Conservation (phyloP, 1,140 invertebrate genomes). For the Acromyrmex charruanus region DNA sequence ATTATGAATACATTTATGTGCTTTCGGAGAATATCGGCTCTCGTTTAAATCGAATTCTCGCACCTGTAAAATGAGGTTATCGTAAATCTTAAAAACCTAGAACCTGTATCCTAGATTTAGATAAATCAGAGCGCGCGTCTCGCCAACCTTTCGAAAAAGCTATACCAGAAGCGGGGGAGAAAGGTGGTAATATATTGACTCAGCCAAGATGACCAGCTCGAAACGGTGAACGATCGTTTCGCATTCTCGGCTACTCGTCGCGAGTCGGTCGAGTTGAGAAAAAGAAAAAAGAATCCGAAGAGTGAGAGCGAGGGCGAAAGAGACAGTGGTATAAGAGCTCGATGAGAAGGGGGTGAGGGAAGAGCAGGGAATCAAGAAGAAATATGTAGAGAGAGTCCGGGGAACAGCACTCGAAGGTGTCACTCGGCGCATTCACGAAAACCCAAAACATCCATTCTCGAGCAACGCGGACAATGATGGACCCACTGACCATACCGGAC, state of each 20-base stretch:
- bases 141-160: constrained; percentile 19
- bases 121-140: constrained; percentile 65
- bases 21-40: not conserved
- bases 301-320: constrained; percentile 12
- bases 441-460: constrained; percentile 78
- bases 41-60: constrained; percentile 31
- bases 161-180: constrained; percentile 13
- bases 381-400: constrained; percentile 41
- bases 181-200: constrained; percentile 72
- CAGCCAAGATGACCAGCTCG: constrained; percentile 47
- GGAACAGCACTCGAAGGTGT: constrained; percentile 69
- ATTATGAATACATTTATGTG: constrained; percentile 9
- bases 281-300: constrained; percentile 53
- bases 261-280: constrained; percentile 36
- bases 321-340: not conserved
- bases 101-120: constrained; percentile 24
- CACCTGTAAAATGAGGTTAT: not conserved
- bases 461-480: constrained; percentile 68
- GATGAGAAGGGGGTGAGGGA: not conserved
- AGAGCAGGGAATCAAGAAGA: constrained; percentile 16
- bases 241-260: constrained; percentile 44
- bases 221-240: constrained; percentile 44
- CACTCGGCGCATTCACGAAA: constrained; percentile 74
- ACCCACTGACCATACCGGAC: constrained; percentile 64
- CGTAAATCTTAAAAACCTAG: constrained; percentile 11